Percentiles rank a stretch among this genome's conserved stretches.
phyloP scores from a whole-genome alignment of 2,888 invertebrate genomes.

The Calliopum simillimum region DNA sequence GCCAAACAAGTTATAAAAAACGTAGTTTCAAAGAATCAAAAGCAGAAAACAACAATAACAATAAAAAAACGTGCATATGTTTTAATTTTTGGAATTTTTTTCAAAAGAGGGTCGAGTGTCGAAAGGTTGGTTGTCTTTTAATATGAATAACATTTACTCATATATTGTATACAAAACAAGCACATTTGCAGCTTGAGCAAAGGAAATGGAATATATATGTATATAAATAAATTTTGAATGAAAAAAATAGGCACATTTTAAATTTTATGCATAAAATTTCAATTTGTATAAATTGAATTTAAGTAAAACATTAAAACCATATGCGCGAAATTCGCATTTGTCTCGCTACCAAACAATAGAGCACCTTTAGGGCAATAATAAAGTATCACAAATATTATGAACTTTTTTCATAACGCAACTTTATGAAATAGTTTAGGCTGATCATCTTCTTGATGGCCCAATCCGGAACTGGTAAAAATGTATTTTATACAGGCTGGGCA shows the following conservation, averaged over 20 bases:
- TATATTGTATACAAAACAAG: too few relatives aligned
- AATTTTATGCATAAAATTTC: constrained; percentile 30
- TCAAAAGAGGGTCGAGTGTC: neutral
- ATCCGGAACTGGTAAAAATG: too few relatives aligned
- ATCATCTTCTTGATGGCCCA: too few relatives aligned
- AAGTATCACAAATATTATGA: too few relatives aligned
- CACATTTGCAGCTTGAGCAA: neutral
- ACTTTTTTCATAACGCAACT: too few relatives aligned
- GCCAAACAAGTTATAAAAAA: constrained; percentile 18
- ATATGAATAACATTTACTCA: neutral
- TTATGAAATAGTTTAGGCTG: too few relatives aligned
- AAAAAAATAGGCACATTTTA: too few relatives aligned
- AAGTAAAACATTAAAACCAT: neutral
- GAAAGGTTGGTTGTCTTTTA: neutral
- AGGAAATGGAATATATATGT: too few relatives aligned
- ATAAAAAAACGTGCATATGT: constrained; percentile 42
- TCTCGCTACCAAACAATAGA: too few relatives aligned
- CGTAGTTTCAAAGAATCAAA: constrained; percentile 4
- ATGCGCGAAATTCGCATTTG: constrained; percentile 9
- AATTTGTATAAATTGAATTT: constrained; percentile 27
- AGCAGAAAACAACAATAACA: neutral
- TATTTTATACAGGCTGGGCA: too few relatives aligned
- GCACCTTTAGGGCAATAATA: too few relatives aligned
- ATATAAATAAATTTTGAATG: too few relatives aligned
- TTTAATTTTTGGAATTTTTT: constrained; percentile 42